phyloP scores from a whole-genome alignment of 2,113 vertebrate genomes.

The Cyprinus carpio region DNA sequence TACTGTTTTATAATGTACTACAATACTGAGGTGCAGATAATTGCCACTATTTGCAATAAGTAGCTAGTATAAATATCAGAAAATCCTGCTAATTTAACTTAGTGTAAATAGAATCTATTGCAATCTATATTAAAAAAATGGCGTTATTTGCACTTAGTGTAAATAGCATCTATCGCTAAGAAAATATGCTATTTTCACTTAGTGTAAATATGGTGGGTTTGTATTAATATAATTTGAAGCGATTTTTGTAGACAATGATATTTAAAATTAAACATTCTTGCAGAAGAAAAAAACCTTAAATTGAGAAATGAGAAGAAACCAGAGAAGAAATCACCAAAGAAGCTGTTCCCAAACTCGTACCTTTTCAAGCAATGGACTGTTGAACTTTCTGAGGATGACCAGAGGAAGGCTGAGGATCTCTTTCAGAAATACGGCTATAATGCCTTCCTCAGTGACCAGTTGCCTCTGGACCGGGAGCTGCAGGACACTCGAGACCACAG shows the following conservation, averaged over 20 bases:
- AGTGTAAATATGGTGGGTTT: background rate
- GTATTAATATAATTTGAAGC: background rate
- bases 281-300: background rate
- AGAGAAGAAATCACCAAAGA: constrained; percentile 60
- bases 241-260: background rate
- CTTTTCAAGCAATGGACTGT: constrained; percentile 69
- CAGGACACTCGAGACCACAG: constrained; percentile 67
- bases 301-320: constrained; percentile 52
- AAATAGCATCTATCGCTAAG: no score
- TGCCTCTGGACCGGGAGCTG: constrained; percentile 71
- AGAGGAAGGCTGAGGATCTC: constrained; percentile 66
- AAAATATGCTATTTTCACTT: no score
- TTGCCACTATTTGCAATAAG: no score
- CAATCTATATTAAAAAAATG: no score
- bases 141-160: no score
- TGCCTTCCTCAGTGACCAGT: constrained; percentile 71
- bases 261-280: background rate
- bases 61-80: no score
- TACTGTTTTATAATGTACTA: no score
- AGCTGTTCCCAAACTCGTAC: constrained; percentile 66
- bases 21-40: no score
- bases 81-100: no score
- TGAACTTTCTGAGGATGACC: constrained; percentile 68
- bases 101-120: no score
- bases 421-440: constrained; percentile 74